Base-by-base conservation (phyloP, 2,888 invertebrate genomes). In the Drosophila acutilabella region DNA sequence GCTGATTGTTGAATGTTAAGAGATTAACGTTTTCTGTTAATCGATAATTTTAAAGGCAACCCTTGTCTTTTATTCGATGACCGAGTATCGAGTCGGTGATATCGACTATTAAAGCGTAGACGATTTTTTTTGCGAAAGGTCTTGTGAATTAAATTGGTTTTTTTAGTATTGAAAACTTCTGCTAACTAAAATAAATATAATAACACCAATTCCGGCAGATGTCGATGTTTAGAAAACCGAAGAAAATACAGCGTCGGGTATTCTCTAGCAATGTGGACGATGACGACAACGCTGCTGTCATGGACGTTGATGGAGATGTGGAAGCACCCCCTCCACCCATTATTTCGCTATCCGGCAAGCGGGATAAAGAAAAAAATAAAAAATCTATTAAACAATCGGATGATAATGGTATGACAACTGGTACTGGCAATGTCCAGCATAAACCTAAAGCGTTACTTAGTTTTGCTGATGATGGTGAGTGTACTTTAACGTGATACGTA, bases 181-280 rank as follows among this genome's bases (percentile, higher is more conserved):
- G 18, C 36, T 23, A 42, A 44, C 47, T 52, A 18, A 45, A 7
- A 14, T 10, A 44, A 18, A 33, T 8, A 18, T 26, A 64, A 36
- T 36, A 41, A 40, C 18, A 36, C 23, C 40, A 23, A 53, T 51
- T 50, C 40, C 26, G 36, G 30, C 64, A 78, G 84, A 96, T 97
- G 96, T 96, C 97, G 64, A 91, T 97, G 78, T 98, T 98, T 93
- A 96, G 96, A 86, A 98, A 98, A 93, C 97, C 98, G 0, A 96
- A 95, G 90, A 96, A 97, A 90, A 96, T 97, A 80, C 96, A 96
- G 89, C 93, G 96, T 74, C 94, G 96, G 61, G 95, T 95, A 65
- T 96, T 96, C 92, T 95, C 94, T 65, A 94, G 95, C 89, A 94
- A 94, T 68, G 95, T 95, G 77, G 95, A 95, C 81, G 95, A 95